A percentile compares a stretch with the other conserved stretches of the same genome.
These are phyloP conservation scores for Leucophora obtusa DNA, from an alignment of 2,888 invertebrate species.

Conservation along the genomic window DNA sequence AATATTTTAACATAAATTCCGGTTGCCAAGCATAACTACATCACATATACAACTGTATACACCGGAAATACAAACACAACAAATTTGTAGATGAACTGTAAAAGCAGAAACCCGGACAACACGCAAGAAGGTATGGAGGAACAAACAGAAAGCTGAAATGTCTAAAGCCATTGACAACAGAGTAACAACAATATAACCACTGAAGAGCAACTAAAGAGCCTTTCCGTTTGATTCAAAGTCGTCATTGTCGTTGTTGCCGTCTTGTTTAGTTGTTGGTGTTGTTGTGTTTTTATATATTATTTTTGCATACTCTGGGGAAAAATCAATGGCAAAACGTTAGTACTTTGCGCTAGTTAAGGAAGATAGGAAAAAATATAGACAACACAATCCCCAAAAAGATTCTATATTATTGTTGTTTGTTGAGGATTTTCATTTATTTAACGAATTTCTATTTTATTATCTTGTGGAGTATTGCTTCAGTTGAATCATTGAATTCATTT, in stretches of 20 bases:
- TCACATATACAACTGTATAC: conserved; percentile 20
- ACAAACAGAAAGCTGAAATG: neutral
- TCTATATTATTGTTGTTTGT: conserved; percentile 24
- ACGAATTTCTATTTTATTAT: conserved; percentile 22
- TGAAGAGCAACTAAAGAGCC: conserved; percentile 26
- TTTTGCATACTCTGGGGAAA: conserved; percentile 54
- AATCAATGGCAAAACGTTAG: conserved; percentile 61
- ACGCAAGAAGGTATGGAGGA: neutral
- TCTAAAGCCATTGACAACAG: conserved; percentile 48
- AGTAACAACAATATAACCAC: conserved; percentile 14
- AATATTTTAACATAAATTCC: conserved; percentile 48
- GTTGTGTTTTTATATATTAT: neutral
- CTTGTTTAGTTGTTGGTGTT: neutral
- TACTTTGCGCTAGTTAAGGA: conserved; percentile 39
- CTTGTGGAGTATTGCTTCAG: neutral
- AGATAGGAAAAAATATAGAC: conserved; percentile 20
- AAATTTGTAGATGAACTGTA: conserved; percentile 23
- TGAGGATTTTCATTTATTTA: conserved; percentile 34
- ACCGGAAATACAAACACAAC: conserved; percentile 40
- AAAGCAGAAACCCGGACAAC: neutral
- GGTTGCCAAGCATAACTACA: conserved; percentile 42
- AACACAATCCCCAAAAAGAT: neutral
- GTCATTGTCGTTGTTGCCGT: conserved; percentile 2
- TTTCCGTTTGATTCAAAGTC: conserved; percentile 12
- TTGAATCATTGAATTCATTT: conserved; percentile 10